Evolutionary conservation across 2,113 vertebrate species (phyloP), one percentile per base, ranked within the genome.

Genomic region (Oophaga pumilio): DNA sequence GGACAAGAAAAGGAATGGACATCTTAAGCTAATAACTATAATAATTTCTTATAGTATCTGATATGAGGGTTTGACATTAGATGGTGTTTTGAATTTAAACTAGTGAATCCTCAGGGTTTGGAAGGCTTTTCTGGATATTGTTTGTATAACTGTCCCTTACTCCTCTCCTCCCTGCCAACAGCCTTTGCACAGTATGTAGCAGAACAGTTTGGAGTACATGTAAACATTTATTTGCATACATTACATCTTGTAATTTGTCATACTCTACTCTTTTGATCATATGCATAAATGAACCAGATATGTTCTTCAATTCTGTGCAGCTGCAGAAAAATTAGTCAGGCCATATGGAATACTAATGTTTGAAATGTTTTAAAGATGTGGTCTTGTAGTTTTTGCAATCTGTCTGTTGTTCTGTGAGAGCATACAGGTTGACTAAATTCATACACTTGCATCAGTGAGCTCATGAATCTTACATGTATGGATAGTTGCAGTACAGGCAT

Each of bases 181-280:
- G n/a, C 28, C 68, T 6, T 43, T 73, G 69, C 33, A 43, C 28
- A 73, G 43, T 18, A 15, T 43, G 69, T 28, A 73, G 68, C 68
- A 28, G 69, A 73, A 73, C 69, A 43, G 69, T 73, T 73, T 73
- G 33, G 1, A 73, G 28, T 43, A 15, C 9, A 20, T 73, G 28
- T 73, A 73, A 73, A 73, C 69, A 73, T 43, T 18, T 73, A 73
- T 73, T 73, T 73, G 69, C 14, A 73, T 43, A 28, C 43, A 73
- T 73, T 73, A 73, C 28, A 73, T 43, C 69, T 73, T 73, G 69
- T 73, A 73, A 73, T 43, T 15, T 73, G 69, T 73, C 69, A 73
- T 43, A 73, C 69, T 15, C 28, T 43, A 43, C 69, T 43, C 28
- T 73, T 33, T 10, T 43, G 28, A 73, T 73, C 69, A 28, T 17